phyloP scores from a whole-genome alignment of 2,888 invertebrate genomes.

The Sarcophaga caerulescens region DNA sequence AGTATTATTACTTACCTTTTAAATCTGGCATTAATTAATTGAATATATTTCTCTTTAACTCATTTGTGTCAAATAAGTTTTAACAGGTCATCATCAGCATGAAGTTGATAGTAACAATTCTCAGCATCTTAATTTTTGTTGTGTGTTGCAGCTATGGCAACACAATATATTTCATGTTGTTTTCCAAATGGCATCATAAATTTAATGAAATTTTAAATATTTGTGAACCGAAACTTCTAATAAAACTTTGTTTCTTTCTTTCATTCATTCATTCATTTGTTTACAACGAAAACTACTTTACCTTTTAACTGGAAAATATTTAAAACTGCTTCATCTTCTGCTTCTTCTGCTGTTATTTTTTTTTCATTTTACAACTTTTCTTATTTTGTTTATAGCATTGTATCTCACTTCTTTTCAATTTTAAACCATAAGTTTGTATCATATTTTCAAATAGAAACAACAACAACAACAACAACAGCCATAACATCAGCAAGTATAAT shows the following conservation, averaged over 20 bases:
- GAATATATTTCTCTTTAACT: no score
- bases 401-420: conserved; percentile 24
- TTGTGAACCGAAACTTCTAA: conserved; percentile 23
- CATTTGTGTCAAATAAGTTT: no score
- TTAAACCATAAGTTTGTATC: conserved; percentile 52
- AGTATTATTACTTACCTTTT: no score
- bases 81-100: background rate
- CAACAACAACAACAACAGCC: conserved; percentile 1
- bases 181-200: conserved; percentile 34
- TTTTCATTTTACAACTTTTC: background rate
- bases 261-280: conserved; percentile 36
- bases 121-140: no score
- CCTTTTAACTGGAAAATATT: conserved; percentile 23
- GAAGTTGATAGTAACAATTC: background rate
- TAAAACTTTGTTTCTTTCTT: conserved; percentile 29
- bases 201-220: conserved; percentile 49
- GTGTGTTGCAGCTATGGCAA: background rate
- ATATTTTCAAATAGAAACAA: conserved; percentile 27
- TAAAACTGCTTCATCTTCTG: conserved; percentile 32
- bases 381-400: conserved; percentile 7
- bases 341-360: background rate
- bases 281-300: conserved; percentile 56
- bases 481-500: conserved; percentile 44
- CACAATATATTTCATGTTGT: background rate
- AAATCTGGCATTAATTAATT: no score